Evolutionary conservation across 2,888 invertebrate genomes (phyloP).

Genomic region (Ceramica pisi): DNA sequence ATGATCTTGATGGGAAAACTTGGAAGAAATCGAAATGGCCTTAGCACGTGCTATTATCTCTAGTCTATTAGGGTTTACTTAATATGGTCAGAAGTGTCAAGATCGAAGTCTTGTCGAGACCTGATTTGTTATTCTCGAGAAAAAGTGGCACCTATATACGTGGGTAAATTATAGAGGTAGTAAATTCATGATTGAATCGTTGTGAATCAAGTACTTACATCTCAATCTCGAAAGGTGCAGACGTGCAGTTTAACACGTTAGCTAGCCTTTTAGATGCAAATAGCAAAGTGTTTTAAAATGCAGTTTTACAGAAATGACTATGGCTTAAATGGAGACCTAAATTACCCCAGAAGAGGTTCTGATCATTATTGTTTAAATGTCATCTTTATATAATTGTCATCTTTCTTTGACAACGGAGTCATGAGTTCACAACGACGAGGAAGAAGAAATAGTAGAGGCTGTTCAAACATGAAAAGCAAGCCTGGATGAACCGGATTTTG

Average conservation of each 20-base stretch:
- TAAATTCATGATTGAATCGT: slow-evolving; percentile 22
- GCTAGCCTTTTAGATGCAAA: neutral
- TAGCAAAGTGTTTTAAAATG: neutral
- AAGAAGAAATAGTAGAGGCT: too few species aligned
- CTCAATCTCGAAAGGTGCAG: slow-evolving; percentile 3
- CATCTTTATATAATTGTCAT: too few species aligned
- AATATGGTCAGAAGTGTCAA: slow-evolving; percentile 8
- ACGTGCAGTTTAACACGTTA: slow-evolving; percentile 19
- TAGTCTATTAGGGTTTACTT: neutral
- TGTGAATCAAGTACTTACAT: neutral
- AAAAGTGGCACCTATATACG: slow-evolving; percentile 4
- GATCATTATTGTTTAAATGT: neutral
- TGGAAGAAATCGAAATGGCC: slow-evolving; percentile 24
- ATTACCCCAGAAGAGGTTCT: neutral
- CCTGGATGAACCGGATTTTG: neutral
- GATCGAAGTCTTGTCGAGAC: neutral
- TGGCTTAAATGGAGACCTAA: neutral
- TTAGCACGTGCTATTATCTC: slow-evolving; percentile 15
- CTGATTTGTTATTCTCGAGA: neutral
- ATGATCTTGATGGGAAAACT: slow-evolving; percentile 4
- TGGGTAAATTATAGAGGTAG: neutral
- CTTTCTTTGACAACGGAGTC: too few species aligned
- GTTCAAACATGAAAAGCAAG: too few species aligned
- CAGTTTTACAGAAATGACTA: neutral
- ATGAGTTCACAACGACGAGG: too few species aligned